Base-by-base conservation (phyloP, 2,888 invertebrate genomes). In the Ichneumoninae sp. region DNA sequence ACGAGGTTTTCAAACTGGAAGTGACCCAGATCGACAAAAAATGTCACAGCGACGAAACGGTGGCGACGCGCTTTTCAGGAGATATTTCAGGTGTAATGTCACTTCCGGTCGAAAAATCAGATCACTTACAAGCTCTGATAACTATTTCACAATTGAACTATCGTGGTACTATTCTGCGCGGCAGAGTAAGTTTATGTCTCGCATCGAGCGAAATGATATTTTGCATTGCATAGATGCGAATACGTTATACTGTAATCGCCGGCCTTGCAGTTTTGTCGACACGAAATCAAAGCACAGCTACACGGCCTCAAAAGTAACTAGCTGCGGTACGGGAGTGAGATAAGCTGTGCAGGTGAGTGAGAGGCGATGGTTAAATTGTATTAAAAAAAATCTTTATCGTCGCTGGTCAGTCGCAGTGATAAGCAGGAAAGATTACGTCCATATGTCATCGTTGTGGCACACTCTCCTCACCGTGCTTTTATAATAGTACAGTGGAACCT, bases 341-440 rank as follows among this genome's bases (percentile, higher is more conserved):
- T 22, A 50, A 77, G 70, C 78, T 50, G 71, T 82, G 70, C 71
- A 79, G 13, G 10, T 66, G 62, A 74, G 54, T 36, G 80, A 74
- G 84, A 65, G 65, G 71, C 76, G 47, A 80, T 69, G 69, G 57
- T 78, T 54, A 44, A 79, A 84, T 89, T 84, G 87, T 87, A 66
- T 83, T 83, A 80, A 82, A 86, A 83, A 83, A 87, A 86, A 85
- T 88, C 79, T 87, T 91, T 91, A 91, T 91, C 91, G 77, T 36
- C 47, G 80, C 82, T 86, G 87, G 84, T 80, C 84, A 82, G 79
- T 80, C 79, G 82, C 82, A 80, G 83, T 82, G 91, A 91, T 91
- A 91, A 91, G 89, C 81, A 50, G 13, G 52, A 13, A 84, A 91
- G 91, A 91, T 91, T 91, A 90, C 87, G 84, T 87, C 89, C 90